Conservation (phyloP, 2,888 invertebrate genomes). For the Carpatolechia fugitivella region DNA sequence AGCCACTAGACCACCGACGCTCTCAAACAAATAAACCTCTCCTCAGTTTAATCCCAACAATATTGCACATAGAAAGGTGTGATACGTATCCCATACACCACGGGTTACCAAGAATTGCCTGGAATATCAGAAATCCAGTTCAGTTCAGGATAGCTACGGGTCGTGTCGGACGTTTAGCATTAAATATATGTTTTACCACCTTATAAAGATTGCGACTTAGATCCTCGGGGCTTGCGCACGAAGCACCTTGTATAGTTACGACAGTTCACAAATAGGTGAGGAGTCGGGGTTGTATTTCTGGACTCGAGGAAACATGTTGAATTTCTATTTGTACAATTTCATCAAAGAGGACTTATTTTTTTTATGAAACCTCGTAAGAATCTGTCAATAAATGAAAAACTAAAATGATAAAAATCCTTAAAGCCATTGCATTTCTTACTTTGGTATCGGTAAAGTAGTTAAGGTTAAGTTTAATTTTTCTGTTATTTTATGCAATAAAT, state of each 20-base stretch:
- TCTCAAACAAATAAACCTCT: too few species aligned
- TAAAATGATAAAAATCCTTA: too few species aligned
- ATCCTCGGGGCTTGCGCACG: constrained; percentile 67
- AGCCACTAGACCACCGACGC: too few species aligned
- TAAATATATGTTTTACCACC: constrained; percentile 79
- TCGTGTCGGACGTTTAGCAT: constrained; percentile 70
- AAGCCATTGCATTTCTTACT: too few species aligned
- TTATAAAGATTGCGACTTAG: constrained; percentile 74
- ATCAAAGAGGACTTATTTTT: not conserved
- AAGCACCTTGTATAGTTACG: constrained; percentile 59
- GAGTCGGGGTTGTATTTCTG: constrained; percentile 29
- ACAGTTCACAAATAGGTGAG: constrained; percentile 50
- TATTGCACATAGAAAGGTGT: not conserved
- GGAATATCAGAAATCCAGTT: not conserved
- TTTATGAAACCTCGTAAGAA: not conserved
- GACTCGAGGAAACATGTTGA: too few species aligned
- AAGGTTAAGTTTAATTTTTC: too few species aligned
- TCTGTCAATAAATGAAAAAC: not conserved
- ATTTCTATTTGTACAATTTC: too few species aligned
- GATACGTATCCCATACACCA: not conserved
- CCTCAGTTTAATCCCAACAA: not conserved
- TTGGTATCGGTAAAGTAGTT: too few species aligned
- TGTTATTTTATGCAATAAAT: too few species aligned
- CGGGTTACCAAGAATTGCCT: not conserved
- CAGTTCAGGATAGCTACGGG: not conserved